These are phyloP conservation scores for Trachelus iudaicus DNA, from an alignment of 2,888 invertebrate genomes.

Conservation along the genomic window DNA sequence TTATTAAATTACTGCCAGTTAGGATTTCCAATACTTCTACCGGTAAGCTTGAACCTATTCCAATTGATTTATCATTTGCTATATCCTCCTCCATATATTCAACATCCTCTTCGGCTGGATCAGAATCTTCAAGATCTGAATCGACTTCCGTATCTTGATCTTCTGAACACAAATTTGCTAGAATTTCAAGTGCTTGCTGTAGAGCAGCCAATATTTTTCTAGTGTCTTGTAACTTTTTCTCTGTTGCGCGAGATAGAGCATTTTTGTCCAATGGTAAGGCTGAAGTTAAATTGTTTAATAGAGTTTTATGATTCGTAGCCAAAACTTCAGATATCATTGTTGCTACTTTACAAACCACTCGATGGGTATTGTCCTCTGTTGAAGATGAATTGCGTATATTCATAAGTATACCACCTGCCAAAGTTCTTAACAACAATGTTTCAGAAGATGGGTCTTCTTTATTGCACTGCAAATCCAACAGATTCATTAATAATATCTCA, in stretches of 20 bases:
- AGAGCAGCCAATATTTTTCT: constrained; percentile 75
- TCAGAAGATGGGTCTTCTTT: constrained; percentile 66
- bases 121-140: constrained; percentile 64
- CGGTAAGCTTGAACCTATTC: constrained; percentile 68
- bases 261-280: constrained; percentile 66
- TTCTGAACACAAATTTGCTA: constrained; percentile 77
- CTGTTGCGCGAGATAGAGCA: constrained; percentile 65
- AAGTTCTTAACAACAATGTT: constrained; percentile 68
- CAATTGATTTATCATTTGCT: constrained; percentile 49
- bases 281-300: constrained; percentile 68
- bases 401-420: constrained; percentile 71
- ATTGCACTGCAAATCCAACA: constrained; percentile 57
- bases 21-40: constrained; percentile 73
- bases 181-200: constrained; percentile 76
- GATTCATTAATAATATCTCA: constrained; percentile 54
- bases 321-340: constrained; percentile 69
- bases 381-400: constrained; percentile 64
- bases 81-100: constrained; percentile 54
- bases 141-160: constrained; percentile 67
- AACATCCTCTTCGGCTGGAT: constrained; percentile 60
- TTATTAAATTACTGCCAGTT: constrained; percentile 70
- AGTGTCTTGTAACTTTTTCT: constrained; percentile 67
- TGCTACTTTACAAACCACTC: constrained; percentile 67
- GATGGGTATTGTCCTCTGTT: constrained; percentile 30
- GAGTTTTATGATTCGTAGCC: constrained; percentile 68